Evolutionary conservation across 2,797 vertebrate species (phyloP).

Genomic region (Sternarchorhynchus goeldii): DNA sequence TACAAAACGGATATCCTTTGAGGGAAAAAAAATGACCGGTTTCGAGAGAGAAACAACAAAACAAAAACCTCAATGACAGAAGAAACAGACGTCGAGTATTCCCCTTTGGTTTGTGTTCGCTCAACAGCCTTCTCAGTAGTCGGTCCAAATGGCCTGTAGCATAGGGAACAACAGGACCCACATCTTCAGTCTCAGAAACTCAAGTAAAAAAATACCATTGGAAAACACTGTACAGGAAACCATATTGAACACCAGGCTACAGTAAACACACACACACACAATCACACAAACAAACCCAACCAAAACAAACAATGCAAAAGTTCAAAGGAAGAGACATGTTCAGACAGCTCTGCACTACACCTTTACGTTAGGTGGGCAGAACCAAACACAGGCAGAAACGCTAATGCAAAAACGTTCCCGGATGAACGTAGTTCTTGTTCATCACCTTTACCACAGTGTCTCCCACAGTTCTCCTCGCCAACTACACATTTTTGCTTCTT

Average conservation of each 20-base stretch:
- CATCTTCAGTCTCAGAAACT: slow-evolving; percentile 60
- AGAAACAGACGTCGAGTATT: slow-evolving; percentile 64
- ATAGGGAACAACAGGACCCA: slow-evolving; percentile 22
- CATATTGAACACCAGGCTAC: slow-evolving; percentile 48
- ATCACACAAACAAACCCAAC: not conserved
- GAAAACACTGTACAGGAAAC: slow-evolving; percentile 73
- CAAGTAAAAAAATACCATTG: slow-evolving; percentile 66
- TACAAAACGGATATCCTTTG: slow-evolving; percentile 78
- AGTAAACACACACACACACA: slow-evolving; percentile 16
- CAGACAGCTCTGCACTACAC: slow-evolving; percentile 69
- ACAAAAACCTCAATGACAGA: slow-evolving; percentile 61
- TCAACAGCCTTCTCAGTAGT: slow-evolving; percentile 53
- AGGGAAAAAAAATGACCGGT: slow-evolving; percentile 62
- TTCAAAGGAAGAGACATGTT: slow-evolving; percentile 64
- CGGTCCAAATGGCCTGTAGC: not conserved
- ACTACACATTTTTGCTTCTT: too few species aligned
- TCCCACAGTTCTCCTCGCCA: too few species aligned
- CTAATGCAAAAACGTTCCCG: slow-evolving; percentile 80
- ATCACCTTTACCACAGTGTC: too few species aligned
- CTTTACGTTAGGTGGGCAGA: slow-evolving; percentile 70
- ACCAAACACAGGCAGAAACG: slow-evolving; percentile 74
- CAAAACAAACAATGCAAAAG: slow-evolving; percentile 34
- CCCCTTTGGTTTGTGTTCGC: slow-evolving; percentile 64
- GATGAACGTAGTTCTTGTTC: too few species aligned
- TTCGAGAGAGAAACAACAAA: slow-evolving; percentile 63